Percentiles rank a stretch among this genome's conserved stretches.
Conservation (phyloP, 2,113 vertebrate species). For the Hyla sarda region DNA sequence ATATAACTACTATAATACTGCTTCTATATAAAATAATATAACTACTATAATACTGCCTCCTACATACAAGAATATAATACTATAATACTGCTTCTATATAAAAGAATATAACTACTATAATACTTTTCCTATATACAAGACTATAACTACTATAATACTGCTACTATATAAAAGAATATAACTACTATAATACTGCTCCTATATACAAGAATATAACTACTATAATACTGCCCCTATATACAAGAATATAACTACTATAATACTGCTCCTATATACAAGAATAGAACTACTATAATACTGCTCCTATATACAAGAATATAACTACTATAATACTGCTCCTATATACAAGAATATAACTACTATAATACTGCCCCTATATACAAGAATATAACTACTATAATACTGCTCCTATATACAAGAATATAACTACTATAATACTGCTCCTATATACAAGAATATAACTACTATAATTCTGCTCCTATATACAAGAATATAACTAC, state of each 20-base stretch:
- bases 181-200: not conserved
- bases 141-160: not conserved
- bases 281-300: not conserved
- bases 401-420: not conserved
- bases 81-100: too few species aligned
- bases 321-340: conserved; percentile 7
- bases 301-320: conserved; percentile 1
- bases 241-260: too few species aligned
- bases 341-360: conserved; percentile 3
- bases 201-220: too few species aligned
- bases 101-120: not conserved
- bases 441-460: not conserved
- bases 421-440: not conserved
- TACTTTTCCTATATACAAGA: not conserved
- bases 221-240: too few species aligned
- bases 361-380: not conserved
- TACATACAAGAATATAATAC: too few species aligned
- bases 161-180: not conserved
- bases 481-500: too few species aligned
- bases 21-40: too few species aligned
- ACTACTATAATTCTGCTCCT: too few species aligned
- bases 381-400: not conserved
- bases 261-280: too few species aligned
- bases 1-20: too few species aligned
- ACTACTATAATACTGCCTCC: too few species aligned